Base-by-base conservation (phyloP, 92 coral and sea anemone species). In the Blastomussa wellsi region DNA sequence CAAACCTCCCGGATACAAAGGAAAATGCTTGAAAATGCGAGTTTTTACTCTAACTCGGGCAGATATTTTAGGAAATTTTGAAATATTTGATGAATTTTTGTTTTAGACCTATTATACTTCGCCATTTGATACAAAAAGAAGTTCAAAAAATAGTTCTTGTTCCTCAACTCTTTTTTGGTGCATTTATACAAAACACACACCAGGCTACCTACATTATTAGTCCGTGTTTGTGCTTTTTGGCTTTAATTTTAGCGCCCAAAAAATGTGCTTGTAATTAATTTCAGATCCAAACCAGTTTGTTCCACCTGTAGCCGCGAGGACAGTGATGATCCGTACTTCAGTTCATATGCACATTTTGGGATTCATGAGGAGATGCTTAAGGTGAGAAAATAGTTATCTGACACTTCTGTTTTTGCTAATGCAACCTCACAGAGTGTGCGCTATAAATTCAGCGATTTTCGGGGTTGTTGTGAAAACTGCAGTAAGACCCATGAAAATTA, bases 281-380 rank as follows among this genome's bases (percentile, higher is more conserved):
- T 52, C 78, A 81, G 85, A 41, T 59, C 87, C 28, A 60, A 42
- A 59, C 44, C 87, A 44, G 78, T 41, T 24, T 69, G 82, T 69
- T 26, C 87, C 31, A 39, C 79, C 67, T 51, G 84, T 24, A 11
- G 36, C 65, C 70, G 67, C n/a, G 90, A 49, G 17, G 85, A 66
- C 16, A n/a, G n/a, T n/a, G 92, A 87, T 31, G 98, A 90, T 52
- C 91, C 95, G 0, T 96, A 96, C 82, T 96, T 96, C 85, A 94
- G 94, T 65, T 91, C 96, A 5, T 96, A 96, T 78, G 93, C 99
- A 39, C 98, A 96, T 83, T 94, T 91, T 87, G 92, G 95, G 33
- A 94, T 96, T 39, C 99, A 96, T 53, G 99, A 96, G 49, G 99
- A 96, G 85, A 96, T 96, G 99, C 72, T 96, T 17, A 96, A 96